Evolutionary conservation across 2,797 vertebrate species (phyloP), one percentile per base, ranked within the genome.

Genomic region (Anguilla anguilla): DNA sequence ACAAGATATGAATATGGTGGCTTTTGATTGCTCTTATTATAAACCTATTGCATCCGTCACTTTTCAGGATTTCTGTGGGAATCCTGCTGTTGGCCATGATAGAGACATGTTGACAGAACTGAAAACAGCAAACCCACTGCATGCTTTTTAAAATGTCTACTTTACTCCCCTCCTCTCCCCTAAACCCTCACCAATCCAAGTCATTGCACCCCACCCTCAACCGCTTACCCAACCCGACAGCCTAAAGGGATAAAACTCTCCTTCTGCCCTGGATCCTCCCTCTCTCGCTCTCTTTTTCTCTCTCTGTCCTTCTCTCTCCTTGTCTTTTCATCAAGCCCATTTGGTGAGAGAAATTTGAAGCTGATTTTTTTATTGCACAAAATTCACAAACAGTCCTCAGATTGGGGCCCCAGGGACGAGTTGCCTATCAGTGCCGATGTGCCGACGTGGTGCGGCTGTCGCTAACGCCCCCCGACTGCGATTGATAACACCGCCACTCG

Each of bases 401-500:
- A 95, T 95, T 96, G n/a, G 96, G 86, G 13, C 95, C 94, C 91
- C 93, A 92, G 91, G 93, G 95, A 95, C 96, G 95, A 92, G 94
- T 95, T 95, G 93, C 90, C 95, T 35, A 39, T 19, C 31, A 2
- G 49, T 94, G 93, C 95, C 94, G 43, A 91, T 93, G 13, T 25
- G 92, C 91, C 93, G 93, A 91, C 94, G 95, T 94, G 94, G 93
- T 94, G 92, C 91, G 90, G 91, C 93, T 96, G 96, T 96, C 95
- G 86, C 93, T 95, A 95, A 97, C 92, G 15, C 28, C 28, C 35
- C 11, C 39, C 31, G 11, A 22, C 85, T 92, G 93, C 95, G 94
- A 97, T 93, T 96, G 96, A 97, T 97, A 97, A 97, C 89, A 92
- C 90, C 93, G 94, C 96, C 95, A 95, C 93, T 96, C 90, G 93